Base-by-base conservation (phyloP, 2,797 vertebrate genomes). In the Tapirus indicus region DNA sequence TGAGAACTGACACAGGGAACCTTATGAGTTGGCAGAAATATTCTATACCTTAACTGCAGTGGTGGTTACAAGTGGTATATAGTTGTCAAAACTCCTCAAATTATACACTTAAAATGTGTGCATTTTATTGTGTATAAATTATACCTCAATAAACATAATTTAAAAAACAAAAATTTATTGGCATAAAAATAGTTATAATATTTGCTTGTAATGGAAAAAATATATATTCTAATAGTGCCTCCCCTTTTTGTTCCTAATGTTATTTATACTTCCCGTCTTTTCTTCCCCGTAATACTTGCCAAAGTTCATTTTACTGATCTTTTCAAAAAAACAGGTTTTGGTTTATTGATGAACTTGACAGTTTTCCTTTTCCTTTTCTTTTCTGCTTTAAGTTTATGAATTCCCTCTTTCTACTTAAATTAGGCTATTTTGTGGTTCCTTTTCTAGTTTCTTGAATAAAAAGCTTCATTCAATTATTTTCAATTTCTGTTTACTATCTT, bases 381-480 rank as follows among this genome's bases (percentile, higher is more conserved):
- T 83, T 83, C 62, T 93, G 44, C 82, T 52, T 93, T 85, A 69
- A 77, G 66, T 56, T 80, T 80, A 92, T 62, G 66, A 41, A 44
- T 44, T 62, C 13, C 38, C 60, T 75, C 27, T 88, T 86, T 88
- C 62, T 88, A 49, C 68, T 71, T 64, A 64, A 21, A 27, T 89
- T 21, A 58, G 66, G 10, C 21, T 94, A 49, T 69, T 96, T 92
- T 80, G 13, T 72, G 64, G 90, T 69, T 85, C 32, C 93, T 93
- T 87, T 68, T 84, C 27, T 88, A 47, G 35, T 62, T 96, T 96
- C 54, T 84, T 79, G 23, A 94, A 77, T 80, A 92, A 94, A 91
- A 64, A 94, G 20, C 27, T 52, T 72, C 35, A 54, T 60, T 74
- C 77, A 74, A 16, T 91, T 86, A 35, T 94, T 96, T 80, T 79